phyloP scores from a whole-genome alignment of 2,113 vertebrate species.

The Prochilodus magdalenae region DNA sequence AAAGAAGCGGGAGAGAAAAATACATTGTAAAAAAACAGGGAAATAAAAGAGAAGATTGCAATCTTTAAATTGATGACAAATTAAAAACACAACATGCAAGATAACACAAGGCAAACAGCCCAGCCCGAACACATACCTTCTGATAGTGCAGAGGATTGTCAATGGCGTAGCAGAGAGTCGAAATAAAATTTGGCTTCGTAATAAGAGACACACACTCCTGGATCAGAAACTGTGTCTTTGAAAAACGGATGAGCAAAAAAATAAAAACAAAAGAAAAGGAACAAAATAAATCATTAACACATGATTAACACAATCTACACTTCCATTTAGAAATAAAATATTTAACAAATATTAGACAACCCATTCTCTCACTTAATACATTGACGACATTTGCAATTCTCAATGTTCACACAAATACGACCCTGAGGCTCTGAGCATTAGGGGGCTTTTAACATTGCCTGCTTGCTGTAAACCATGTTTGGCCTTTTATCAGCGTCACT shows the following conservation, averaged over 20 bases:
- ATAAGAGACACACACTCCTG: slow-evolving; percentile 99
- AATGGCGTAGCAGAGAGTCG: slow-evolving; percentile 98
- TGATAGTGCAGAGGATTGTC: slow-evolving; percentile 99
- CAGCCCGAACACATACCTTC: slow-evolving; percentile 82
- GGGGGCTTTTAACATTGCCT: background rate
- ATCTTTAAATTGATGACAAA: background rate
- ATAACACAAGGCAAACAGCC: background rate
- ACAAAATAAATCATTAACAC: slow-evolving; percentile 14
- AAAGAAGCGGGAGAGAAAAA: slow-evolving; percentile 51
- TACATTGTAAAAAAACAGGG: background rate
- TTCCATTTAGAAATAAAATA: background rate
- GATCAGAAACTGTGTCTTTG: slow-evolving; percentile 99
- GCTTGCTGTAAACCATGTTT: background rate
- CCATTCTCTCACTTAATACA: too few species aligned
- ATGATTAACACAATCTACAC: too few species aligned
- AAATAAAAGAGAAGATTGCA: background rate
- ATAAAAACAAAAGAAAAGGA: slow-evolving; percentile 63
- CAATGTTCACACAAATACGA: too few species aligned
- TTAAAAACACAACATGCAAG: background rate
- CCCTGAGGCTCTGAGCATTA: too few species aligned
- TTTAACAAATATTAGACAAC: too few species aligned
- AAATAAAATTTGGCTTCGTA: slow-evolving; percentile 99
- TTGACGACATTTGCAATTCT: too few species aligned
- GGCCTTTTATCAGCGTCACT: too few species aligned
- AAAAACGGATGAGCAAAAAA: too few species aligned